These are phyloP conservation scores for Phalacrocorax carbo DNA, from an alignment of 2,113 vertebrate species.

Conservation along the genomic window DNA sequence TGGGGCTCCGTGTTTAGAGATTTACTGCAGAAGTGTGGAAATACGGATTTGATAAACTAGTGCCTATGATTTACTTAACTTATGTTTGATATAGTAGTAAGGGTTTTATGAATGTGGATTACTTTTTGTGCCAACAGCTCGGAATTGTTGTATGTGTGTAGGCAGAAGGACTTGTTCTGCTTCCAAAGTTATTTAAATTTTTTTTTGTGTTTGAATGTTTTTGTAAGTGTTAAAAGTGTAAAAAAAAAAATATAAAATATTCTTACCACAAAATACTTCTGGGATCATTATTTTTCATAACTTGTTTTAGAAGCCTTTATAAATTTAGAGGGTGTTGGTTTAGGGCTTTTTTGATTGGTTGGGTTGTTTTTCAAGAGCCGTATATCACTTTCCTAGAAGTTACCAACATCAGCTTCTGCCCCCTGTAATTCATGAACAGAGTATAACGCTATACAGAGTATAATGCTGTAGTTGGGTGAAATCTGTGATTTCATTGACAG, in stretches of 20 bases:
- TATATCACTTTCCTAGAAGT: neutral
- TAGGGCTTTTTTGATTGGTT: neutral
- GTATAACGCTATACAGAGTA: neutral
- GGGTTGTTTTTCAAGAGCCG: neutral
- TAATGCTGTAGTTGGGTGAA: neutral
- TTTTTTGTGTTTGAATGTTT: slow-evolving; percentile 82
- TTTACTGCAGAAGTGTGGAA: slow-evolving; percentile 75
- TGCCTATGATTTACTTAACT: slow-evolving; percentile 96
- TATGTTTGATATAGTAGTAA: slow-evolving; percentile 82
- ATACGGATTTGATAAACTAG: slow-evolving; percentile 84
- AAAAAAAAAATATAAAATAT: slow-evolving; percentile 76
- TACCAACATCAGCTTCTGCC: neutral
- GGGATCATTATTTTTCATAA: slow-evolving; percentile 64
- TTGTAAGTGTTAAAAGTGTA: slow-evolving; percentile 84
- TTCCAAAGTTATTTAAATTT: slow-evolving; percentile 84
- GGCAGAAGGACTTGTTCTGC: slow-evolving; percentile 81
- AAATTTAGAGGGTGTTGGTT: neutral
- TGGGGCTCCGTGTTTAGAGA: slow-evolving; percentile 73
- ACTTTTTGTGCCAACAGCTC: slow-evolving; percentile 88
- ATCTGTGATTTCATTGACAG: neutral
- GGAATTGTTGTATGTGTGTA: slow-evolving; percentile 84
- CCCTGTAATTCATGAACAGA: slow-evolving; percentile 15
- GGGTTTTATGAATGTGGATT: slow-evolving; percentile 85
- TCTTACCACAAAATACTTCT: slow-evolving; percentile 76
- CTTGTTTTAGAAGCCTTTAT: slow-evolving; percentile 39